Evolutionary conservation across 2,888 invertebrate genomes (phyloP), one percentile per base, ranked within the genome.

Genomic region (Ceriagrion tenellum): DNA sequence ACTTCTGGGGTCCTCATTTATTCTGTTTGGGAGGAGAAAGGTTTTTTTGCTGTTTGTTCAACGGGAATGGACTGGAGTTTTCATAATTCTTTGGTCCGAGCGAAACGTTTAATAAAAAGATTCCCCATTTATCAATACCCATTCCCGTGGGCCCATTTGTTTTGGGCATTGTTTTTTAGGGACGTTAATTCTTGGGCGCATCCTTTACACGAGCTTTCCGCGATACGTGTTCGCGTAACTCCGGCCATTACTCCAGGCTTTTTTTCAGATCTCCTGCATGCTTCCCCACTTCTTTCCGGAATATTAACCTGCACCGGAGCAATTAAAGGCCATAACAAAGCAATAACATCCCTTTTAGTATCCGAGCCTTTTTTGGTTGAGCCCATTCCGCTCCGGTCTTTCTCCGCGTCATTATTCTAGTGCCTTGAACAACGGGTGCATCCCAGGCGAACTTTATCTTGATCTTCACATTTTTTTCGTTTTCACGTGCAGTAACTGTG

Each of bases 321-420:
- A 93, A 93, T 93, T 93, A 93, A 47, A 63, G n/a, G 69, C 93
- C 93, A 47, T 93, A 93, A 93, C 47, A 93, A 74, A 18, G 69
- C 47, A 69, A 74, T 93, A 93, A 93, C 69, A 47, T 55, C 69
- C n/a, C 47, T 93, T 81, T 69, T 63, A 93, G 69, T 55, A 47
- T 16, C 47, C 26, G 12, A 40, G 55, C 16, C 3, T 47, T 10
- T 47, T 47, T 93, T 47, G 10, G 40, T 56, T 35, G 18, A 13
- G 10, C 23, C 55, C 18, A n/a, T 12, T 35, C 20, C 20, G 30
- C 63, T 63, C 74, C 12, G 20, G 47, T 93, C 69, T 69, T 93
- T 47, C 40, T 40, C 69, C 23, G 47, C 13, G 26, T 47, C 23
- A n/a, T n/a, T n/a, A n/a, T n/a, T n/a, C n/a, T 0, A 13, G 63